Evolutionary conservation across 2,888 invertebrate genomes (phyloP).

Genomic region (Caenorhabditis sp.): DNA sequence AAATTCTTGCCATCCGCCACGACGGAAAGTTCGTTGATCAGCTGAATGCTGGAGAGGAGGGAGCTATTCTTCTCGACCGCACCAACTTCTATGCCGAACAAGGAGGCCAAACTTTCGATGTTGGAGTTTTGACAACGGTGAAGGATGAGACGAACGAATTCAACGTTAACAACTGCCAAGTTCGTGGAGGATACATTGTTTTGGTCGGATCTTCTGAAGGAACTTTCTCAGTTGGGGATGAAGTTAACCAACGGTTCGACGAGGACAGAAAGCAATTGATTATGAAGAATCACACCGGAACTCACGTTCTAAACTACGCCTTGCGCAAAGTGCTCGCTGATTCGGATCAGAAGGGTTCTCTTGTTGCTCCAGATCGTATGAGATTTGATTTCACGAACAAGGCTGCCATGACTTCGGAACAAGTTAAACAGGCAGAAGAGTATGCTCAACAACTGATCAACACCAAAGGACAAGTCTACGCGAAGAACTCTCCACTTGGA

Average conservation of each 20-base stretch:
- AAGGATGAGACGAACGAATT: constrained; percentile 91
- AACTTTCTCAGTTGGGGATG: constrained; percentile 90
- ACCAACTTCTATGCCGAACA: constrained; percentile 99
- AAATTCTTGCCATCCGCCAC: constrained; percentile 88
- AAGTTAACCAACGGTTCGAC: constrained; percentile 90
- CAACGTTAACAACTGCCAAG: constrained; percentile 93
- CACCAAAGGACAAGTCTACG: constrained; percentile 90
- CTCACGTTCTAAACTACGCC: constrained; percentile 96
- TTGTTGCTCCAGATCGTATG: constrained; percentile 96
- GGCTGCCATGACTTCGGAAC: constrained; percentile 91
- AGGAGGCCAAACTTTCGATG: constrained; percentile 98
- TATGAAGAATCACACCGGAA: constrained; percentile 99
- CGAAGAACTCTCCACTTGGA: constrained; percentile 90
- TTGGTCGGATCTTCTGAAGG: constrained; percentile 94
- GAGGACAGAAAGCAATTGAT: constrained; percentile 90
- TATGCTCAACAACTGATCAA: constrained; percentile 89
- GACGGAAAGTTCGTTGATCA: constrained; percentile 91
- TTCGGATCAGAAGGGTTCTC: constrained; percentile 88
- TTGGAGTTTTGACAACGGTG: constrained; percentile 90
- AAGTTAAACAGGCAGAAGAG: constrained; percentile 90
- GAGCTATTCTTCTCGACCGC: constrained; percentile 92
- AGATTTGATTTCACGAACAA: constrained; percentile 98
- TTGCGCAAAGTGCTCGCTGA: constrained; percentile 90
- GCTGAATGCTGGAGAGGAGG: constrained; percentile 91
- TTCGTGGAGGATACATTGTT: constrained; percentile 95